Conservation (phyloP, 1,140 invertebrate species). For the Pristionchus pacificus region DNA sequence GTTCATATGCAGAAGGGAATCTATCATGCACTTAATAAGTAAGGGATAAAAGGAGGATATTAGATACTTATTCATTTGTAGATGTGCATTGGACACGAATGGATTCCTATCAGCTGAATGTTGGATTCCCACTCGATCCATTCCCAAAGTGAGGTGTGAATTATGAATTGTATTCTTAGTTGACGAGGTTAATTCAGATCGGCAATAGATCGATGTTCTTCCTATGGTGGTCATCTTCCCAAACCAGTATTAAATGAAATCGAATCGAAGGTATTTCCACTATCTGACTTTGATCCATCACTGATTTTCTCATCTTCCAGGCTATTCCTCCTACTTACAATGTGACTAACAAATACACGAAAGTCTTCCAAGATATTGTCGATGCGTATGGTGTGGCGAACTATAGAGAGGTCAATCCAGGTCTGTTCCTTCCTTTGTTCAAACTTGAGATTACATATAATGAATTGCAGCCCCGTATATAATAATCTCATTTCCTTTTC, state of each 20-base stretch:
- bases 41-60: conserved; percentile 61
- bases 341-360: conserved; percentile 62
- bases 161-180: neutral
- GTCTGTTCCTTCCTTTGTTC: conserved; percentile 19
- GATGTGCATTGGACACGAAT: conserved; percentile 71
- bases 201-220: neutral
- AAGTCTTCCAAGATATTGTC: conserved; percentile 61
- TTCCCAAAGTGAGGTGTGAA: neutral
- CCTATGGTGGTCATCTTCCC: neutral
- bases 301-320: neutral
- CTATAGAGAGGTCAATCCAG: conserved; percentile 62
- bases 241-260: too few relatives aligned
- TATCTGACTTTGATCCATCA: too few relatives aligned
- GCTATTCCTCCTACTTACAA: conserved; percentile 61
- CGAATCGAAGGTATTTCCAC: too few relatives aligned
- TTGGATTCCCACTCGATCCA: neutral
- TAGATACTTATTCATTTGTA: neutral
- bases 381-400: conserved; percentile 62
- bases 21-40: conserved; percentile 72
- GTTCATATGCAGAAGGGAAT: conserved; percentile 68
- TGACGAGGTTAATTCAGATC: neutral
- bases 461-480: conserved; percentile 69
- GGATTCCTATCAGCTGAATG: conserved; percentile 55
- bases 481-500: conserved; percentile 86
- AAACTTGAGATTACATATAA: neutral